phyloP scores from a whole-genome alignment of 2,888 invertebrate species.

The Ectemnius lituratus region DNA sequence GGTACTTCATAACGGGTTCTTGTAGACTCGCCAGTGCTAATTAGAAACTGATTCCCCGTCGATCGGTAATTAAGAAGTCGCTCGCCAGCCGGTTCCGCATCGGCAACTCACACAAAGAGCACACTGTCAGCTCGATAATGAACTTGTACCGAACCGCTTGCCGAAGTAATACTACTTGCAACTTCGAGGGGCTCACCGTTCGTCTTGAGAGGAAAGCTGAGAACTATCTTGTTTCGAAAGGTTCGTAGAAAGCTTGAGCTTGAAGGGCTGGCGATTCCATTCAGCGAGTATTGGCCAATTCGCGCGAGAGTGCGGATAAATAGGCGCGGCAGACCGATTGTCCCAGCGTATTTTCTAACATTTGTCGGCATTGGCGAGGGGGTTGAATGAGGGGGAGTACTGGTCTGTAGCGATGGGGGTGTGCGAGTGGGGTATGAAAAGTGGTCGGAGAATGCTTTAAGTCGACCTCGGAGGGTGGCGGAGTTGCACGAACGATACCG shows the following conservation, averaged over 20 bases:
- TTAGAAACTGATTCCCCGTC: neutral
- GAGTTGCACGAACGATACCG: constrained; percentile 65
- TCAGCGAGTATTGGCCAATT: constrained; percentile 19
- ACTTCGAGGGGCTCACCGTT: neutral
- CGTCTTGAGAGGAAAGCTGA: constrained; percentile 2
- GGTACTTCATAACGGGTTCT: too few species aligned
- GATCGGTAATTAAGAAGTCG: neutral
- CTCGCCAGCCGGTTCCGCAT: neutral
- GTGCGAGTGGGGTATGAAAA: constrained; percentile 65
- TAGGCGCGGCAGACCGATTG: constrained; percentile 26
- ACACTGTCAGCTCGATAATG: neutral
- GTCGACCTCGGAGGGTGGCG: constrained; percentile 64
- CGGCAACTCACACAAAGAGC: constrained; percentile 5
- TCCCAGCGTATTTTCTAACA: constrained; percentile 45
- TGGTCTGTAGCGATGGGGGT: constrained; percentile 53
- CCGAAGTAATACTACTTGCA: neutral
- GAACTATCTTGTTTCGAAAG: neutral
- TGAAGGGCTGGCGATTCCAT: too few species aligned
- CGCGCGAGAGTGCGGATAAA: constrained; percentile 31
- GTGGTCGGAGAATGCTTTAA: constrained; percentile 70
- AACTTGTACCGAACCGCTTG: neutral
- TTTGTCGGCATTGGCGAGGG: constrained; percentile 37
- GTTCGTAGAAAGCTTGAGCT: too few species aligned
- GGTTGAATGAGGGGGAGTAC: constrained; percentile 42
- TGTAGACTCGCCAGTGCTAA: neutral